A percentile compares a stretch with the other conserved stretches of the same genome.
phyloP scores from a whole-genome alignment of 2,888 invertebrate species.

The Glyphotaelius pellucidus region DNA sequence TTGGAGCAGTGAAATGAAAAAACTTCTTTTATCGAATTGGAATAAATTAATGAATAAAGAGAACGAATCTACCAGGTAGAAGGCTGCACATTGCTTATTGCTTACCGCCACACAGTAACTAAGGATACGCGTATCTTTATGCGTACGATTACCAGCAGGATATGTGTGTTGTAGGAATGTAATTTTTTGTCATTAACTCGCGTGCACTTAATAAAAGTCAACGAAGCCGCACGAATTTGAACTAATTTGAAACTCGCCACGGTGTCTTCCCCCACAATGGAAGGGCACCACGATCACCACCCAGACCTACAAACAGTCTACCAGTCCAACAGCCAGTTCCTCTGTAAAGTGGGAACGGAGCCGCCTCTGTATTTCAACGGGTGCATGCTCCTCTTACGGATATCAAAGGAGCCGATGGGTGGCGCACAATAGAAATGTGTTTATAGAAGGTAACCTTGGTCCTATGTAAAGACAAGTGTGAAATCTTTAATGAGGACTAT shows the following conservation, averaged over 20 bases:
- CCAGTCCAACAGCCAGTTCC: neutral
- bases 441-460: slow-evolving; percentile 63
- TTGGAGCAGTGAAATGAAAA: neutral
- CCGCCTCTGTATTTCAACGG: slow-evolving; percentile 28
- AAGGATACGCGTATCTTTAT: neutral
- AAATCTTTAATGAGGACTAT: slow-evolving; percentile 66
- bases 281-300: slow-evolving; percentile 3
- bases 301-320: neutral
- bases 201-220: slow-evolving; percentile 36
- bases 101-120: neutral
- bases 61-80: neutral
- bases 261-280: slow-evolving; percentile 38
- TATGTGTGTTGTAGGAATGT: slow-evolving; percentile 16
- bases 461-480: slow-evolving; percentile 65
- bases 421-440: slow-evolving; percentile 59
- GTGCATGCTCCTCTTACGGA: slow-evolving; percentile 18
- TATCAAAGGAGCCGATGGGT: slow-evolving; percentile 44
- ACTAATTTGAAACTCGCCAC: slow-evolving; percentile 47
- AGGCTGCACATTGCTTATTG: neutral
- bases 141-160: neutral
- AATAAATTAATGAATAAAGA: neutral
- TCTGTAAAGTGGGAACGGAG: neutral
- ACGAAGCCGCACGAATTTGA: slow-evolving; percentile 39
- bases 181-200: slow-evolving; percentile 28
- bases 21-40: neutral